A percentile compares a stretch with the other conserved stretches of the same genome.
Conservation (phyloP, 2,888 invertebrate species). For the Limnephilus rhombicus region DNA sequence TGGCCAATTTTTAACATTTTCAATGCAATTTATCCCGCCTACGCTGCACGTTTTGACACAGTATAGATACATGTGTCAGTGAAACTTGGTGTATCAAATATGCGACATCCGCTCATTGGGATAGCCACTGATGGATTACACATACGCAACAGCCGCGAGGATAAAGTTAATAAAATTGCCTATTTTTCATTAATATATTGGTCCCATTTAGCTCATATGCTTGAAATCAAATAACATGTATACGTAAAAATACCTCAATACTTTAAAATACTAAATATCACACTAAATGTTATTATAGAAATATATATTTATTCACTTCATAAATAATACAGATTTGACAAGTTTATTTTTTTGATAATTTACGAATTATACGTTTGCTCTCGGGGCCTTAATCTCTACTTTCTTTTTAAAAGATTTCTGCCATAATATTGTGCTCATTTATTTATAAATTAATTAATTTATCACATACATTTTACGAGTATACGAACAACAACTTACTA, state of each 20-base stretch:
- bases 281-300: slow-evolving; percentile 37
- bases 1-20: too few species aligned
- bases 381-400: not conserved
- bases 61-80: too few species aligned
- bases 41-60: too few species aligned
- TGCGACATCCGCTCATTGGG: too few species aligned
- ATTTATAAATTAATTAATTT: not conserved
- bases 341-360: slow-evolving; percentile 28
- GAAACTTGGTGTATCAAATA: too few species aligned
- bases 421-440: not conserved
- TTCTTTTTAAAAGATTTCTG: not conserved
- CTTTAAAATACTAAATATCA: slow-evolving; percentile 66
- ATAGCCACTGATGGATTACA: too few species aligned
- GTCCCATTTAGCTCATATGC: not conserved
- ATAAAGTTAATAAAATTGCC: not conserved
- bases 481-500: slow-evolving; percentile 24
- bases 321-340: slow-evolving; percentile 16
- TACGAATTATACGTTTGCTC: slow-evolving; percentile 6
- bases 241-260: slow-evolving; percentile 83
- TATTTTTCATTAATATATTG: not conserved
- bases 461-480: slow-evolving; percentile 32
- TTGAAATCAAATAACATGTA: slow-evolving; percentile 74
- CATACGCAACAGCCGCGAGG: too few species aligned
- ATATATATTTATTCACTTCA: slow-evolving; percentile 7
- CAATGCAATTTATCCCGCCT: too few species aligned